Percentiles rank a stretch among this genome's conserved stretches.
Evolutionary conservation across 1,140 invertebrate genomes (phyloP).

Genomic region (Ctenoplectra terminalis): DNA sequence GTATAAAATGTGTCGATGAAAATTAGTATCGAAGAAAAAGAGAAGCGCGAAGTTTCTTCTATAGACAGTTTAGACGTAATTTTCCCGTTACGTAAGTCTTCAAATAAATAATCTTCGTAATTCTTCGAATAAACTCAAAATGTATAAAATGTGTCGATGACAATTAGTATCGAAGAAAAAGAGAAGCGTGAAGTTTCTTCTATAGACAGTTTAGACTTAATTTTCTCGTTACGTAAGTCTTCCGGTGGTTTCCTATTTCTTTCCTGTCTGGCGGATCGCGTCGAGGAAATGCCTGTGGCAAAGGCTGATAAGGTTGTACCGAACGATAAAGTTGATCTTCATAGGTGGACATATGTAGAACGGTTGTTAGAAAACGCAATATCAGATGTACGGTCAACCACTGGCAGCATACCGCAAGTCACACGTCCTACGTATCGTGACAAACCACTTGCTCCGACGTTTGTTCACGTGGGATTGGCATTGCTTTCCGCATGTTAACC

Average conservation of each 20-base stretch:
- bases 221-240: neutral
- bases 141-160: too few relatives aligned
- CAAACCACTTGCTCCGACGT: conserved; percentile 14
- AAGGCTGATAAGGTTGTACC: conserved; percentile 37
- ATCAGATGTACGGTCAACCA: conserved; percentile 40
- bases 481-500: conserved; percentile 30
- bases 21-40: too few relatives aligned
- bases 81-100: too few relatives aligned
- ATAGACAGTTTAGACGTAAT: too few relatives aligned
- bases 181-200: neutral
- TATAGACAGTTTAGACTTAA: neutral
- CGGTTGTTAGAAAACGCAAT: conserved; percentile 37
- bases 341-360: conserved; percentile 28
- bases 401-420: conserved; percentile 37
- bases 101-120: too few relatives aligned
- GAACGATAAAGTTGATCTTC: conserved; percentile 61
- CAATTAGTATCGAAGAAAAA: neutral
- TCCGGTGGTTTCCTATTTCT: neutral
- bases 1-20: too few relatives aligned
- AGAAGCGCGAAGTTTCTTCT: too few relatives aligned
- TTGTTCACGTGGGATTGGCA: conserved; percentile 11
- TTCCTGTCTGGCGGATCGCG: conserved; percentile 25
- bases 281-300: conserved; percentile 37
- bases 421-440: conserved; percentile 20
- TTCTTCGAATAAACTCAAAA: too few relatives aligned